Percentiles rank a stretch among this genome's conserved stretches.
Conservation (phyloP, 2,797 vertebrate species). For the Salarias fasciatus region DNA sequence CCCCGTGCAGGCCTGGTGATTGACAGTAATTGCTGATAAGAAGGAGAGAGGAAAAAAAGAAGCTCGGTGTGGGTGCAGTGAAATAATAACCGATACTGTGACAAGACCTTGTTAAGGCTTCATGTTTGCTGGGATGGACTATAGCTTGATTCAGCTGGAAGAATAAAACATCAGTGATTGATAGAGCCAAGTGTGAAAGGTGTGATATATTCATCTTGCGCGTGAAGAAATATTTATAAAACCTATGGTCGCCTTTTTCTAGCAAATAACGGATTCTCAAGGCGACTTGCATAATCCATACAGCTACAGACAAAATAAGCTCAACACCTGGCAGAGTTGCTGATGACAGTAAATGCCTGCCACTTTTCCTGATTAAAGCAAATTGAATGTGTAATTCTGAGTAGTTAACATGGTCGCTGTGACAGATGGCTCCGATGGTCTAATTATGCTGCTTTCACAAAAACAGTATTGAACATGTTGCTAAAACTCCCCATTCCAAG, state of each 20-base stretch:
- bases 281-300: too few relatives aligned
- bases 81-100: too few relatives aligned
- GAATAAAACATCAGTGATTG: neutral
- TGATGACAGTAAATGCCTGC: constrained; percentile 6
- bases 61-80: too few relatives aligned
- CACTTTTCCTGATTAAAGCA: constrained; percentile 4
- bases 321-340: neutral
- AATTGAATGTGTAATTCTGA: constrained; percentile 12
- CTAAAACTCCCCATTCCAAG: neutral
- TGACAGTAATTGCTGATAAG: neutral
- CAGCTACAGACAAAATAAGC: neutral
- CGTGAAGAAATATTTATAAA: neutral
- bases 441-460: constrained; percentile 8
- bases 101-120: neutral
- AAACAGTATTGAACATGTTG: neutral
- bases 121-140: constrained; percentile 9
- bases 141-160: neutral
- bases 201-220: neutral
- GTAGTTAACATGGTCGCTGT: constrained; percentile 3
- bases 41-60: too few relatives aligned
- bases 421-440: neutral
- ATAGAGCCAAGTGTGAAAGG: neutral
- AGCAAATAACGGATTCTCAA: neutral
- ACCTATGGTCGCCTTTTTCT: neutral
- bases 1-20: neutral